Base-by-base conservation (phyloP, 30 jellyfish, hydroid and myxozoan genomes). In the Aurelia coerulea region DNA sequence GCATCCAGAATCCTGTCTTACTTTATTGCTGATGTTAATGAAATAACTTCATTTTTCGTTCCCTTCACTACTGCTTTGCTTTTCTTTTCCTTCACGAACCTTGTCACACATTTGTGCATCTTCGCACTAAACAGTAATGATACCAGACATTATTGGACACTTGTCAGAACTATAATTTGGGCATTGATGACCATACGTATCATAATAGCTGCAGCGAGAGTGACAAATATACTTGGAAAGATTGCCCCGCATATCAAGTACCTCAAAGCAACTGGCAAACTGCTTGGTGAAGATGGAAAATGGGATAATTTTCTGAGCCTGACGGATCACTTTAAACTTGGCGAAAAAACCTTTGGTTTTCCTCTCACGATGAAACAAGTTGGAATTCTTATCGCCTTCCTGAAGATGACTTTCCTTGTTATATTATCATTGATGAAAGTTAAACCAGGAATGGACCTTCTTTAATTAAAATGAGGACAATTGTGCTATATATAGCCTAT, bases 321-420 rank as follows among this genome's bases (percentile, higher is more conserved):
- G 73, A 34, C 89, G 4, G 96, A 70, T 5, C 78, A 59, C 52
- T 91, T 77, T 74, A 84, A 76, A 13, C 88, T 91, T 32, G 91
- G 91, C 64, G 77, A 91, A 33, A 39, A 52, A 59, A 74, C 97
- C 4, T 91, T 83, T 66, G 97, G 97, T 35, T 91, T 91, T 62
- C 97, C 97, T 0, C 75, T 91, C 29, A 91, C 95, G 23, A 35
- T 91, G 84, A 70, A 92, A 35, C 96, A 91, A 56, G 72, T 85
- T 62, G 97, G 88, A 49, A 84, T 87, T 35, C 31, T 91, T 16
- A 89, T 90, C 32, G 90, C 97, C 11, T 70, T 91, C 62, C 52
- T 91, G 86, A 91, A 91, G 29, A 79, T 91, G 97, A 74, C 96
- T 11, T 91, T 91, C 54, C 54, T 91, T 19, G 87, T 85, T 59